A percentile compares a stretch with the other conserved stretches of the same genome.
Evolutionary conservation across 1,140 invertebrate species (phyloP).

Genomic region (Phortica variegata): DNA sequence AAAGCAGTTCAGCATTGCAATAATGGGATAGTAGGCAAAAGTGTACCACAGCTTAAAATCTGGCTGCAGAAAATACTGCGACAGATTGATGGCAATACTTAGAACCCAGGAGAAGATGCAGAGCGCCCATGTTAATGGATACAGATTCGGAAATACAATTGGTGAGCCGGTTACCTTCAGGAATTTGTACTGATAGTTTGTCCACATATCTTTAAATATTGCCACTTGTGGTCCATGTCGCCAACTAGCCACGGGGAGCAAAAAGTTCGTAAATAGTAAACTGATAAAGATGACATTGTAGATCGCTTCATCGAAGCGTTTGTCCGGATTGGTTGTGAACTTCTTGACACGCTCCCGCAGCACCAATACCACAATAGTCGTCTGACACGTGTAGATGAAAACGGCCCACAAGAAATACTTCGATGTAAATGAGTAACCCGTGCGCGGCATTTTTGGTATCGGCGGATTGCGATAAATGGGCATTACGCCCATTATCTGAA

Average conservation of each 20-base stretch:
- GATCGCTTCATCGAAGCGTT: conserved; percentile 69
- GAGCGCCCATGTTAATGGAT: conserved; percentile 62
- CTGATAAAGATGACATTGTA: conserved; percentile 71
- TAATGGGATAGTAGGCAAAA: conserved; percentile 68
- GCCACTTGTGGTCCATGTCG: conserved; percentile 67
- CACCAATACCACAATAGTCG: conserved; percentile 61
- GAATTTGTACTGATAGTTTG: conserved; percentile 69
- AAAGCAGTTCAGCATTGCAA: conserved; percentile 69
- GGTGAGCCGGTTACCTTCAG: conserved; percentile 65
- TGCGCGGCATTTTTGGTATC: conserved; percentile 58
- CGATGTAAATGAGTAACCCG: conserved; percentile 63
- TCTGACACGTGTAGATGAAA: conserved; percentile 61
- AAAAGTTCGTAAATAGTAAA: conserved; percentile 68
- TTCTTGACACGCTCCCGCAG: conserved; percentile 59
- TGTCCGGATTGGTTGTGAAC: conserved; percentile 62
- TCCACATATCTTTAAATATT: conserved; percentile 74
- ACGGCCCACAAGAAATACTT: conserved; percentile 64
- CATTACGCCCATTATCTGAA: conserved; percentile 73
- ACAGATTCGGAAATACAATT: conserved; percentile 65
- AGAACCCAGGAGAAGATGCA: conserved; percentile 66
- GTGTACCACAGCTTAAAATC: conserved; percentile 70
- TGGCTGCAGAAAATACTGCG: conserved; percentile 67
- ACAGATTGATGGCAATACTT: conserved; percentile 64
- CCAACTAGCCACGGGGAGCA: conserved; percentile 69
- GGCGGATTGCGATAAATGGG: conserved; percentile 65